A percentile compares a stretch with the other conserved stretches of the same genome.
Evolutionary conservation across 2,113 vertebrate species (phyloP).

Genomic region (Microcebus murinus): DNA sequence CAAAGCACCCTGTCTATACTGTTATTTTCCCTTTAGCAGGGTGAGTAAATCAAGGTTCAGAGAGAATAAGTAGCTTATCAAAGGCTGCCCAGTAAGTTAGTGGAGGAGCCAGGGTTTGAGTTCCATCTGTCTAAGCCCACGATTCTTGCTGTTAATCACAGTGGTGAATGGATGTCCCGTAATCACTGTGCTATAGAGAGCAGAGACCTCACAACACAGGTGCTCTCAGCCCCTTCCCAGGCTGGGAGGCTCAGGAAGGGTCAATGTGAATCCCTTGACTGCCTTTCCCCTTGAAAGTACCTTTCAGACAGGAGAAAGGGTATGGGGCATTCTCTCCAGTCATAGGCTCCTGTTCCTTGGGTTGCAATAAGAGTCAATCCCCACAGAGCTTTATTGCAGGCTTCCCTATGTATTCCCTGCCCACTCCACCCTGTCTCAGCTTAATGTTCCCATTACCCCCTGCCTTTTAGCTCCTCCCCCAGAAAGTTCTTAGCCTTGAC

Average conservation of each 20-base stretch:
- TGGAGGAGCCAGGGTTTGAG: not conserved
- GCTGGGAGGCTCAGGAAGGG: not conserved
- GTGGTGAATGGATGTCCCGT: not conserved
- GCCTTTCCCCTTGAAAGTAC: not conserved
- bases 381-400: not conserved
- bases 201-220: not conserved
- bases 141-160: not conserved
- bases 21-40: rapidly evolving
- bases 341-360: not conserved
- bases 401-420: no score
- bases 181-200: not conserved
- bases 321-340: not conserved
- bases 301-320: not conserved
- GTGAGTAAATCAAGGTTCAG: not conserved
- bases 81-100: not conserved
- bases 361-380: not conserved
- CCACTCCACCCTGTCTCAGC: not conserved
- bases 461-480: not conserved
- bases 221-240: not conserved
- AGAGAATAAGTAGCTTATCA: not conserved
- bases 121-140: not conserved
- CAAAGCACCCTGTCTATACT: not conserved
- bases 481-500: conserved; percentile 6
- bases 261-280: not conserved
- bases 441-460: not conserved